Evolutionary conservation across 2,113 vertebrate species (phyloP).

Genomic region (Rhadina sibilatrix): DNA sequence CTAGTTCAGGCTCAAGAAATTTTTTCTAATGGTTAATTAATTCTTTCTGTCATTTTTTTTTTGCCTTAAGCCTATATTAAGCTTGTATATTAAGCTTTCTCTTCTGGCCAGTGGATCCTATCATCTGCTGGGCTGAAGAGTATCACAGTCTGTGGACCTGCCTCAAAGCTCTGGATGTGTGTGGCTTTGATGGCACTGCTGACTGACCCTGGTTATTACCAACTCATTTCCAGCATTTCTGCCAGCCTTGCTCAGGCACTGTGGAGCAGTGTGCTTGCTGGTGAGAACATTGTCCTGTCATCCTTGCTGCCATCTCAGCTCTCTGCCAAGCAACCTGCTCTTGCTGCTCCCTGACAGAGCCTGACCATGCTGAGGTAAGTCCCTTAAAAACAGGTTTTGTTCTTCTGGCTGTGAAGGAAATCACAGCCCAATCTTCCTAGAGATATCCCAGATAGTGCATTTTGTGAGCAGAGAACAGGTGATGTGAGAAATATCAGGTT

Average conservation of each 20-base stretch:
- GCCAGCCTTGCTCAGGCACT: background rate
- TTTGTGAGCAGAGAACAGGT: background rate
- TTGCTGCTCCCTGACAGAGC: background rate
- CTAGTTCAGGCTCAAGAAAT: background rate
- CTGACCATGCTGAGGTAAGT: background rate
- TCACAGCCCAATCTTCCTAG: background rate
- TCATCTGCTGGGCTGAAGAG: background rate
- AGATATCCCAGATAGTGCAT: accelerated
- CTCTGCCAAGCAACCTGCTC: accelerated
- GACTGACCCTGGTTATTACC: background rate
- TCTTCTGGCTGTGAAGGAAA: background rate
- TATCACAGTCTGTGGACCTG: background rate
- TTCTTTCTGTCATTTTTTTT: background rate
- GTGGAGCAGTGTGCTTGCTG: background rate
- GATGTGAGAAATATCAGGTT: background rate
- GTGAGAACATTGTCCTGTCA: background rate
- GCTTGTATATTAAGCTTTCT: background rate
- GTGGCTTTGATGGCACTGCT: background rate
- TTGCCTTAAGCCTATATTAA: background rate
- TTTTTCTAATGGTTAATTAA: background rate
- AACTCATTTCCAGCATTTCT: background rate
- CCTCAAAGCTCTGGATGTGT: background rate
- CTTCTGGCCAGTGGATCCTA: background rate
- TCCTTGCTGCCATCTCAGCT: background rate
- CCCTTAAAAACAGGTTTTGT: background rate